Percentiles rank a stretch among this genome's conserved stretches.
Conservation (phyloP, 2,113 vertebrate species). For the Vulpes vulpes region DNA sequence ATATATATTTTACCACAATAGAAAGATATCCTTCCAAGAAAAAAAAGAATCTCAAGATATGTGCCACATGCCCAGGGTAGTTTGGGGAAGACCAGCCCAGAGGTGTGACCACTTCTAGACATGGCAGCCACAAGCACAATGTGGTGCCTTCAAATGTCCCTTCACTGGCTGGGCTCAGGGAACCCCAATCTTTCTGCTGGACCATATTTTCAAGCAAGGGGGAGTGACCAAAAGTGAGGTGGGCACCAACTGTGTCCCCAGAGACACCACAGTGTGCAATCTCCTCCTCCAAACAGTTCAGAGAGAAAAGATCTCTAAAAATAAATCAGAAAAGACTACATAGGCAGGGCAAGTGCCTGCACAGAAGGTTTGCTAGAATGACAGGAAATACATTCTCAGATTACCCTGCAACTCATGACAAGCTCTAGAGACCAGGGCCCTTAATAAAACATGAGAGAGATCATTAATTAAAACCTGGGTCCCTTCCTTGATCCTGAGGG, state of each 20-base stretch:
- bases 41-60: neutral
- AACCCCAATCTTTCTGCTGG: neutral
- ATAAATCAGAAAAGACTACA: neutral
- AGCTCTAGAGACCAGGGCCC: neutral
- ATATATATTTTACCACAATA: neutral
- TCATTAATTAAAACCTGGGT: constrained; percentile 65
- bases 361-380: neutral
- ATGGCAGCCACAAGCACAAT: accelerated
- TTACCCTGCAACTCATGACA: neutral
- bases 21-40: neutral
- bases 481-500: constrained; percentile 31
- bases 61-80: accelerated
- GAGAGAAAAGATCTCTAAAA: neutral
- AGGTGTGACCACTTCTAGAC: neutral
- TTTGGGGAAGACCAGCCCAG: neutral
- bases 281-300: neutral
- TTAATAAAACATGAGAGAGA: constrained; percentile 73
- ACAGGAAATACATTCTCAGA: neutral
- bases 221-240: neutral
- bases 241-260: neutral
- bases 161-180: neutral
- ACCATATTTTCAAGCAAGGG: neutral
- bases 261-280: neutral
- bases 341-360: neutral
- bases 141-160: neutral